phyloP scores from a whole-genome alignment of 2,113 vertebrate genomes.

The Barnardius zonarius region DNA sequence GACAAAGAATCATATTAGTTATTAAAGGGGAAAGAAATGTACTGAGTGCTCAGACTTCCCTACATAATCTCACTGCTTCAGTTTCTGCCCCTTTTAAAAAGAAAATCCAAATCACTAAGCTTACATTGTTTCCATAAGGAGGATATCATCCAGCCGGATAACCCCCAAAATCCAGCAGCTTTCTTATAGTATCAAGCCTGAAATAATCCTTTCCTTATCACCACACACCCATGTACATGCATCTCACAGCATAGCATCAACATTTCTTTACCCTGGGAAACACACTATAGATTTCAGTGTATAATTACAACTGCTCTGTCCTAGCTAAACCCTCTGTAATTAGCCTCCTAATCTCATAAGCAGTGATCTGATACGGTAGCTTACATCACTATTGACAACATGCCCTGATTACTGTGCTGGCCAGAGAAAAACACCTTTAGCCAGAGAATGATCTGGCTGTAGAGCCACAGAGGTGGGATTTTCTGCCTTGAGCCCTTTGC shows the following conservation, averaged over 20 bases:
- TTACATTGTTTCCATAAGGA: not conserved
- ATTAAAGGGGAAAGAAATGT: not conserved
- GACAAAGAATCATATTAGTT: constrained; percentile 31
- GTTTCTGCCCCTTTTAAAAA: not conserved
- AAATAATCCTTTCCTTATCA: not conserved
- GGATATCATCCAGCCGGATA: not conserved
- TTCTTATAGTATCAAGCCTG: not conserved
- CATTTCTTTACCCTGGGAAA: not conserved
- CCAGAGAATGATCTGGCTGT: not conserved
- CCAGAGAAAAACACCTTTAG: not conserved
- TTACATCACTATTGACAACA: not conserved
- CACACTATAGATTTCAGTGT: not conserved
- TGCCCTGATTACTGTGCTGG: rapidly evolving
- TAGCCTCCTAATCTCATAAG: not conserved
- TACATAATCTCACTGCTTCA: not conserved
- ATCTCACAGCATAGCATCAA: not conserved
- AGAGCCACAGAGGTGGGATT: not conserved
- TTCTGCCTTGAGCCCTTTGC: not conserved
- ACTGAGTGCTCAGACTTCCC: not conserved
- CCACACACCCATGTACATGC: rapidly evolving
- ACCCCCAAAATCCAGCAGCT: not conserved
- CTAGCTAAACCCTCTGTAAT: not conserved
- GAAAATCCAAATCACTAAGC: not conserved
- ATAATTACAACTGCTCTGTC: not conserved
- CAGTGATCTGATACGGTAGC: not conserved